A percentile compares a stretch with the other conserved stretches of the same genome.
These are phyloP conservation scores for Lysandra coridon DNA, from an alignment of 2,888 invertebrate species.

Conservation along the genomic window DNA sequence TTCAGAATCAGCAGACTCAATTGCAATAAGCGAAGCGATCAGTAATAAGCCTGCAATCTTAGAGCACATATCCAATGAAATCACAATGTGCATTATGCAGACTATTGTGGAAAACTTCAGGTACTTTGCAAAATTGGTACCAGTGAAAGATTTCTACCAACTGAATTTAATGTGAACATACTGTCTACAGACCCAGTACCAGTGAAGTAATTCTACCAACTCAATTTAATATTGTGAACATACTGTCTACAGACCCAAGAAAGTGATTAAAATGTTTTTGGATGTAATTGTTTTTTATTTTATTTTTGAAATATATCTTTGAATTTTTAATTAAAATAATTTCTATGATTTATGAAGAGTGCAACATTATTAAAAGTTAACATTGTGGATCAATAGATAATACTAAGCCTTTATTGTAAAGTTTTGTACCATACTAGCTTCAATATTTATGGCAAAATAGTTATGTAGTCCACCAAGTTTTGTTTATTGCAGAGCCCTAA, in stretches of 20 bases:
- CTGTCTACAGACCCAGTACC: slow-evolving; percentile 47
- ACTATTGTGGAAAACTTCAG: slow-evolving; percentile 68
- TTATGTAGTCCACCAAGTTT: too few relatives aligned
- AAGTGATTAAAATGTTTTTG: neutral
- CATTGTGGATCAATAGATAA: too few relatives aligned
- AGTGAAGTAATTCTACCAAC: slow-evolving; percentile 60
- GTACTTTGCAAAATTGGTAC: slow-evolving; percentile 60
- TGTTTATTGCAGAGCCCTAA: too few relatives aligned
- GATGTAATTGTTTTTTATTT: neutral
- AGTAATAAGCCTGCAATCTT: slow-evolving; percentile 53
- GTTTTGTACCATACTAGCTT: too few relatives aligned
- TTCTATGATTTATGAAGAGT: too few relatives aligned
- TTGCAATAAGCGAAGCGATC: slow-evolving; percentile 54
- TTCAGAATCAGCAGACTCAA: slow-evolving; percentile 53
- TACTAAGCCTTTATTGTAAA: too few relatives aligned
- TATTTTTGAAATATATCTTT: neutral
- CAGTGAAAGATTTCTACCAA: slow-evolving; percentile 63
- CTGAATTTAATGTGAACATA: slow-evolving; percentile 1
- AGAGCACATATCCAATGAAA: slow-evolving; percentile 68
- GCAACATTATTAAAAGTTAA: too few relatives aligned
- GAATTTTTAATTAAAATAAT: too few relatives aligned
- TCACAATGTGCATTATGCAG: slow-evolving; percentile 65
- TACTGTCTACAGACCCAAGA: neutral
- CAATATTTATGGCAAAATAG: too few relatives aligned
- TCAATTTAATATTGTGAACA: neutral